phyloP scores from a whole-genome alignment of 2,113 vertebrate genomes.

The Prionailurus bengalensis region DNA sequence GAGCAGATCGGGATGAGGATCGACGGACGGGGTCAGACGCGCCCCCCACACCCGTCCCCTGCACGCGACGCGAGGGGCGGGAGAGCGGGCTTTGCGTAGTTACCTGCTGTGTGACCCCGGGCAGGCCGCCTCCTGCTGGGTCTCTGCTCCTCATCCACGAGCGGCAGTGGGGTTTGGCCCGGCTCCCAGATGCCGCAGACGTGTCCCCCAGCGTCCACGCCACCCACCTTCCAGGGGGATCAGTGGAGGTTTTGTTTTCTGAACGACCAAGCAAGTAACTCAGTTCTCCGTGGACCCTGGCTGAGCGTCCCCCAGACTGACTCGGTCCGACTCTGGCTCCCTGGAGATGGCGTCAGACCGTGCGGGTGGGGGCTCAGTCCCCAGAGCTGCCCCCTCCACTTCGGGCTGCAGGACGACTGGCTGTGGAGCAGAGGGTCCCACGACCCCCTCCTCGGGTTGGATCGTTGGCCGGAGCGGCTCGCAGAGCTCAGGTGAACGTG shows the following conservation, averaged over 20 bases:
- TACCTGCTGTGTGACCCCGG: not conserved
- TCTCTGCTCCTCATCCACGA: not conserved
- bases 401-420: not conserved
- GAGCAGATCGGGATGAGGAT: not conserved
- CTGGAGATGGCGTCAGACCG: accelerated
- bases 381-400: not conserved
- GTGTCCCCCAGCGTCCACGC: not conserved
- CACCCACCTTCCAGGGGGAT: not conserved
- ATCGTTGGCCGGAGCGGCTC: not conserved
- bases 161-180: not conserved
- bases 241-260: not conserved
- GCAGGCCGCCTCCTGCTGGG: not conserved
- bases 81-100: not conserved
- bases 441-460: not conserved
- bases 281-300: not conserved
- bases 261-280: not conserved
- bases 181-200: not conserved
- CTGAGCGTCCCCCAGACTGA: not conserved
- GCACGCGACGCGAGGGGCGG: accelerated
- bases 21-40: no score
- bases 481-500: not conserved
- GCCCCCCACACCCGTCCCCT: not conserved
- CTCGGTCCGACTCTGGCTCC: not conserved
- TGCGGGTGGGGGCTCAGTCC: not conserved
- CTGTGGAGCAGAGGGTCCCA: not conserved